These are phyloP conservation scores for Salminus brasiliensis DNA, from an alignment of 2,113 vertebrate species.

Conservation along the genomic window DNA sequence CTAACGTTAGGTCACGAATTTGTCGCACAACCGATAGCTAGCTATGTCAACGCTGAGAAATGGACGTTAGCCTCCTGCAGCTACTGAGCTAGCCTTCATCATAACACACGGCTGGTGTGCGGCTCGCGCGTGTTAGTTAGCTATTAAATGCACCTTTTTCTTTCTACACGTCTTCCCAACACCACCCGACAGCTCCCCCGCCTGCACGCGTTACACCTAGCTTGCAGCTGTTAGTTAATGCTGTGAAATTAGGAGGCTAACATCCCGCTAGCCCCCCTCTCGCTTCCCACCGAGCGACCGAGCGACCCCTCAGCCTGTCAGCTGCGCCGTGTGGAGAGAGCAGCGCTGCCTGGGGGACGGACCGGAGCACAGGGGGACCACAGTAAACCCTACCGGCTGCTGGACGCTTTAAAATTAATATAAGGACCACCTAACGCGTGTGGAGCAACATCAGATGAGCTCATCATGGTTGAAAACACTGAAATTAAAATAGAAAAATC, in stretches of 20 bases:
- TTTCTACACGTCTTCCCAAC: neutral
- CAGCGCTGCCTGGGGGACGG: slow-evolving; percentile 66
- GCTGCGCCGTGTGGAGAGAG: slow-evolving; percentile 54
- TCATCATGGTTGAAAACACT: too few species aligned
- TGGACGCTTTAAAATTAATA: neutral
- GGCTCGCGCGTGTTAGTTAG: neutral
- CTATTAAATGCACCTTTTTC: too few species aligned
- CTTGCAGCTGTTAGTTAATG: slow-evolving; percentile 31
- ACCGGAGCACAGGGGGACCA: slow-evolving; percentile 22
- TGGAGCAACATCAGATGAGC: neutral
- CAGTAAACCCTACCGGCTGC: neutral
- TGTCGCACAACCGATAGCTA: neutral
- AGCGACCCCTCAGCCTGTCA: slow-evolving; percentile 73
- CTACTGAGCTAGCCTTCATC: neutral
- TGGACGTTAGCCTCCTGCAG: neutral
- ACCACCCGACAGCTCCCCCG: neutral
- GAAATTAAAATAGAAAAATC: neutral
- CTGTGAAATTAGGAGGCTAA: slow-evolving; percentile 35
- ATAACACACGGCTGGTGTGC: neutral
- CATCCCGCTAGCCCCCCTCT: slow-evolving; percentile 67
- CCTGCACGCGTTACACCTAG: neutral
- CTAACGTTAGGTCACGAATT: neutral
- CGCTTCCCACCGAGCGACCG: too few species aligned
- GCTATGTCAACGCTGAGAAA: neutral
- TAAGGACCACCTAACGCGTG: neutral